Evolutionary conservation across 2,113 vertebrate species (phyloP), one percentile per base, ranked within the genome.

Genomic region (Dipodomys merriami): DNA sequence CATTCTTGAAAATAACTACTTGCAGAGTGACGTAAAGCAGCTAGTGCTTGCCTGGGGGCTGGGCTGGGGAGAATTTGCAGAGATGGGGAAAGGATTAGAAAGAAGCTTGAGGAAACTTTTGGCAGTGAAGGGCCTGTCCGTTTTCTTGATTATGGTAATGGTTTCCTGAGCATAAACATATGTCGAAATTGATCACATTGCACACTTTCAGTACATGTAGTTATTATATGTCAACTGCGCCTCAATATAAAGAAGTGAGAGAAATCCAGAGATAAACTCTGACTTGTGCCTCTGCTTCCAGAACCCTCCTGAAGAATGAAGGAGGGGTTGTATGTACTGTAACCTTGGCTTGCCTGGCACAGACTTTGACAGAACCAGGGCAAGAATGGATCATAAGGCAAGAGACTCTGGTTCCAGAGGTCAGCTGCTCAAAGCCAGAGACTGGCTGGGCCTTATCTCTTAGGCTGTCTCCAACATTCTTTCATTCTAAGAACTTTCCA

Each of bases 381-480:
- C 6, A 33, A 68, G 83, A 23, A 77, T 19, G 6, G 53, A 22
- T 15, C 79, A 12, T 33, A 67, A 76, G 67, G 35, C 39, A 5
- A 6, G n/a, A 79, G 81, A 35, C 72, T 49, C 25, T 15, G 29
- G 22, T 49, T 91, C 85, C 62, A 77, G 25, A 82, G 64, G 57
- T 82, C 57, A 68, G 30, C 90, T 85, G 84, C 91, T 86, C 80
- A 29, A 35, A 7, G 15, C 5, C 87, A 84, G 44, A 85, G 44
- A 29, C 86, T 10, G 71, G 91, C 91, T 94, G 77, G 29, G 69
- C 91, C 96, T 96, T 88, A 83, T 96, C 86, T 87, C 64, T 1
- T 65, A 64, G n/a, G 19, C 44, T 15, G 72, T 93, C 91, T 95
- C 91, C 94, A 89, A 78, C 93, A 85, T 95, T 95, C 95, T 94